Conservation (phyloP, 2,888 invertebrate genomes). For the Lordiphosa fenestrarum region DNA sequence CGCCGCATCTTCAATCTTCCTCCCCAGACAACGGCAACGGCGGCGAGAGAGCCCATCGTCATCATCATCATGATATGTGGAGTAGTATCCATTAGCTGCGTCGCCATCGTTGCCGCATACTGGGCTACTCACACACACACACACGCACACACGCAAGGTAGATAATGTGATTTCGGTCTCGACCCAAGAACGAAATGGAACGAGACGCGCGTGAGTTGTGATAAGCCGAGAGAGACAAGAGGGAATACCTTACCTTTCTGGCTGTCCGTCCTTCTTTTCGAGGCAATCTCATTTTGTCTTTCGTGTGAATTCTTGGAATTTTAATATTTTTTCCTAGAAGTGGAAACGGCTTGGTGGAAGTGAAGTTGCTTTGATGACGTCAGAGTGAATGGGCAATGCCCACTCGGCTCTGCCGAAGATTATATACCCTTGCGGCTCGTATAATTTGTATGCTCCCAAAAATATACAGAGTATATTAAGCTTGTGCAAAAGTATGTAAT, state of each 20-base stretch:
- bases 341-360: slow-evolving; percentile 29
- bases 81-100: slow-evolving; percentile 69
- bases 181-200: slow-evolving; percentile 64
- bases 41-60: slow-evolving; percentile 46
- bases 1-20: slow-evolving; percentile 77
- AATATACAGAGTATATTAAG: too few species aligned
- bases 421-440: too few species aligned
- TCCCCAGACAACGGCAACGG: slow-evolving; percentile 27
- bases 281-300: slow-evolving; percentile 63
- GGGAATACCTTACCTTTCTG: slow-evolving; percentile 74
- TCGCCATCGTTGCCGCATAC: slow-evolving; percentile 38
- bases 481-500: too few species aligned
- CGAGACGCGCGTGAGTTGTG: slow-evolving; percentile 72
- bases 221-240: slow-evolving; percentile 64
- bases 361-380: slow-evolving; percentile 44
- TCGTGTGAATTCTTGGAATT: slow-evolving; percentile 78
- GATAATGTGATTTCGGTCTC: slow-evolving; percentile 68
- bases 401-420: too few species aligned
- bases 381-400: slow-evolving; percentile 18
- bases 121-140: slow-evolving; percentile 40
- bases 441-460: too few species aligned
- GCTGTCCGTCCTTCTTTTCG: slow-evolving; percentile 11
- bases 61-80: slow-evolving; percentile 45
- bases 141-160: slow-evolving; percentile 15
- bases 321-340: slow-evolving; percentile 78